Conservation (phyloP, 2,797 vertebrate genomes). For the Caiman crocodilus region DNA sequence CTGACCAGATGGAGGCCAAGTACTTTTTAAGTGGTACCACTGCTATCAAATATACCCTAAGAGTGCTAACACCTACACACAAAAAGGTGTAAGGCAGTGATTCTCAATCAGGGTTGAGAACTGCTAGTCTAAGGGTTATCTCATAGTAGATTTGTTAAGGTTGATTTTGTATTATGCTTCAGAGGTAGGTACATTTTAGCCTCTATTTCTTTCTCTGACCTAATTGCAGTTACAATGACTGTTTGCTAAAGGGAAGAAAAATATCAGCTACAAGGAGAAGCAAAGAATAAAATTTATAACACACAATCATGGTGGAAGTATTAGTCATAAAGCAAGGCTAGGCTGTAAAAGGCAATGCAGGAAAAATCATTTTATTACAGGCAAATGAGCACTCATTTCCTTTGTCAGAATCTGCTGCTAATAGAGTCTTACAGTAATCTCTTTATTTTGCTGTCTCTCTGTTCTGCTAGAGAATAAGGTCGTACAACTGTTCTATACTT, state of each 20-base stretch:
- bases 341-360: constrained; percentile 24
- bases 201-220: constrained; percentile 56
- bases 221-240: constrained; percentile 61
- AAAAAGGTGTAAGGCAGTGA: background rate
- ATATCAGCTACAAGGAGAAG: constrained; percentile 65
- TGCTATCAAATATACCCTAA: constrained; percentile 44
- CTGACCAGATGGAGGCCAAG: background rate
- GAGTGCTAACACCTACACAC: background rate
- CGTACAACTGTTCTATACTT: constrained; percentile 25
- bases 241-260: constrained; percentile 55
- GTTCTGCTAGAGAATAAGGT: constrained; percentile 44
- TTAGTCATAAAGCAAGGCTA: constrained; percentile 8
- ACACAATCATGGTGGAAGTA: constrained; percentile 27
- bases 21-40: constrained; percentile 16
- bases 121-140: background rate
- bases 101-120: too few species aligned
- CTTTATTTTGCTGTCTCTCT: constrained; percentile 50
- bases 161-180: constrained; percentile 56
- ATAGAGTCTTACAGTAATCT: constrained; percentile 39
- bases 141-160: constrained; percentile 42
- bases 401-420: constrained; percentile 9
- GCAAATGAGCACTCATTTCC: constrained; percentile 65
- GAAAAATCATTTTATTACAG: constrained; percentile 41
- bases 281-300: constrained; percentile 54
- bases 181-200: constrained; percentile 48